phyloP scores from a whole-genome alignment of 2,888 invertebrate species.

The Hoplodrina ambigua region DNA sequence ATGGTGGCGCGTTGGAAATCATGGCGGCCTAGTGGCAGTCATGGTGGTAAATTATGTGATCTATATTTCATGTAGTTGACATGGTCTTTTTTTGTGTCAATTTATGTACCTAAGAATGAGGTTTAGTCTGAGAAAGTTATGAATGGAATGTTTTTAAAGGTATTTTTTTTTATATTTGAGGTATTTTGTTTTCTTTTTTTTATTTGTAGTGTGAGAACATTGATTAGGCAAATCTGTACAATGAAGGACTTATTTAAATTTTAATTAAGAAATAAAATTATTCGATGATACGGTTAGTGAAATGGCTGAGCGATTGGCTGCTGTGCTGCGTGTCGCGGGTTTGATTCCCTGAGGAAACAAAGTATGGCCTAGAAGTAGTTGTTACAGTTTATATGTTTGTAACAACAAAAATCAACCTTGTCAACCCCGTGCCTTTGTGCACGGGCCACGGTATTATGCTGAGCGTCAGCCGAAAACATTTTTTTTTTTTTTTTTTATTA shows the following conservation, averaged over 20 bases:
- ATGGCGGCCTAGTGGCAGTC: slow-evolving; percentile 38
- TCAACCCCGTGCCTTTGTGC: no score
- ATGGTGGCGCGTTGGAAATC: slow-evolving; percentile 74
- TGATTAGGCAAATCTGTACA: background rate
- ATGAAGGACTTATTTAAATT: background rate
- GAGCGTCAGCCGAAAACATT: no score
- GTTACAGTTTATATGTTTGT: no score
- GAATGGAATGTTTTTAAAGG: slow-evolving; percentile 13
- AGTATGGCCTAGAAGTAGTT: no score
- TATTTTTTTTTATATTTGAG: background rate
- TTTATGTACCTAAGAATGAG: background rate
- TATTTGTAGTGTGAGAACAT: background rate
- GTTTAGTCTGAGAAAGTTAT: background rate
- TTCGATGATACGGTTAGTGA: no score
- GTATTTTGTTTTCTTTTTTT: background rate
- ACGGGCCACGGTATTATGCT: no score
- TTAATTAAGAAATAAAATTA: no score
- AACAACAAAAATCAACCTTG: no score
- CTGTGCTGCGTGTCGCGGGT: no score
- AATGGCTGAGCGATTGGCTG: no score
- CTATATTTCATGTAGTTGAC: slow-evolving; percentile 22
- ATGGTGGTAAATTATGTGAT: slow-evolving; percentile 28
- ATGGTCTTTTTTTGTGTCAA: slow-evolving; percentile 5
- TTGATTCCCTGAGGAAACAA: no score
- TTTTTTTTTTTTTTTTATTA: no score